Evolutionary conservation across 2,888 invertebrate genomes (phyloP).

Genomic region (Strigamia transsilvanica): DNA sequence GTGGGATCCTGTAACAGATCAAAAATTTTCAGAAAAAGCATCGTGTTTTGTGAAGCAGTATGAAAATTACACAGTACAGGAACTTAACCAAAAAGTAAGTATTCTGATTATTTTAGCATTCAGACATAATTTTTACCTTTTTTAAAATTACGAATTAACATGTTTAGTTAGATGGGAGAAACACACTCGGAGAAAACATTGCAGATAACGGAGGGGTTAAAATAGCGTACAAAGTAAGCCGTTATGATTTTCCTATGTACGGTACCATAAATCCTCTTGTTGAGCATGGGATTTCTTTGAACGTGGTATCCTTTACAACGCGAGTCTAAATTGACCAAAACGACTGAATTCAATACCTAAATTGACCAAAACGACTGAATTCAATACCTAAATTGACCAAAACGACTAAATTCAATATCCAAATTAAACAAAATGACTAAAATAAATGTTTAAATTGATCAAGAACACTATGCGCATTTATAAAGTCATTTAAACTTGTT

Average conservation of each 20-base stretch:
- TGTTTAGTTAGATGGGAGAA: slow-evolving; percentile 54
- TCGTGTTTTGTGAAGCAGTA: slow-evolving; percentile 59
- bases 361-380: too few species aligned
- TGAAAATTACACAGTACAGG: slow-evolving; percentile 57
- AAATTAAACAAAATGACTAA: too few species aligned
- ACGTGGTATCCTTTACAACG: too few species aligned
- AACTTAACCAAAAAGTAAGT: slow-evolving; percentile 50
- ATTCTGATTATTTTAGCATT: neutral
- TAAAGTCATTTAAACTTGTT: too few species aligned
- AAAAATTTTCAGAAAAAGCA: slow-evolving; percentile 57
- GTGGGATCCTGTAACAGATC: slow-evolving; percentile 59
- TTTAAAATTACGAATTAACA: neutral
- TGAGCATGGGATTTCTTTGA: too few species aligned
- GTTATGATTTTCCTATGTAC: too few species aligned
- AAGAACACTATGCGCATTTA: too few species aligned
- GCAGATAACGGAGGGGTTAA: slow-evolving; percentile 56
- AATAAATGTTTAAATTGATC: too few species aligned
- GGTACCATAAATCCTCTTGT: neutral
- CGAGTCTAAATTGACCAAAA: too few species aligned
- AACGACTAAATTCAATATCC: too few species aligned
- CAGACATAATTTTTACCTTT: neutral
- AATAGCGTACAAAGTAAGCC: slow-evolving; percentile 53
- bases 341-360: too few species aligned
- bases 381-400: too few species aligned
- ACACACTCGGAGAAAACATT: slow-evolving; percentile 56